These are phyloP conservation scores for Montipora efflorescens DNA, from an alignment of 64 coral and sea anemone species.

Conservation along the genomic window DNA sequence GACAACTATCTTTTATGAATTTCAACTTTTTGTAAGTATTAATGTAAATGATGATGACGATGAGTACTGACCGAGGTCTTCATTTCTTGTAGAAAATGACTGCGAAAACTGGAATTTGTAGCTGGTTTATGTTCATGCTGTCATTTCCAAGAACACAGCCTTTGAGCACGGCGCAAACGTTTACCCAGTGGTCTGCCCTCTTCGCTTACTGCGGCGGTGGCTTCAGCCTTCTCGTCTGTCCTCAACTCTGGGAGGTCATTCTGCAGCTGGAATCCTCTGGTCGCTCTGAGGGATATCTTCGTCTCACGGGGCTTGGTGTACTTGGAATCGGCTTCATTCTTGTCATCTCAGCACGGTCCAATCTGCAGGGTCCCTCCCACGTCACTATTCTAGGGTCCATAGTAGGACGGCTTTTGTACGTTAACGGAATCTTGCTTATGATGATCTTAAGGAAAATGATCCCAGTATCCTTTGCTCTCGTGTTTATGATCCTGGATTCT, in stretches of 20 bases:
- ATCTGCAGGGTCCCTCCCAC: not conserved
- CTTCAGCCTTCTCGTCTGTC: slow-evolving; percentile 32
- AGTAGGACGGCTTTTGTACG: slow-evolving; percentile 7
- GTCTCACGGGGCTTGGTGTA: slow-evolving; percentile 50
- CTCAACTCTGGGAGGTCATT: slow-evolving; percentile 44
- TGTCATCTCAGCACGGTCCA: slow-evolving; percentile 51
- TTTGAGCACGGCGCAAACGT: not conserved
- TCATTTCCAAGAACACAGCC: slow-evolving; percentile 33
- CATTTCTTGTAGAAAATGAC: not conserved
- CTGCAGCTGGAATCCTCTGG: slow-evolving; percentile 9
- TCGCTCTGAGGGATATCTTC: slow-evolving; percentile 47
- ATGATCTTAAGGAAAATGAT: slow-evolving; percentile 24
- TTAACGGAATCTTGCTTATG: slow-evolving; percentile 56
- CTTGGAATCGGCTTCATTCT: slow-evolving; percentile 48
- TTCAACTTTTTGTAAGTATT: not conserved
- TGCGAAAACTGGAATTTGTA: not conserved
- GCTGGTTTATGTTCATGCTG: slow-evolving; percentile 52
- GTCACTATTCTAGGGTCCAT: slow-evolving; percentile 45
- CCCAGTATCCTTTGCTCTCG: slow-evolving; percentile 46
- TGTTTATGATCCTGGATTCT: slow-evolving; percentile 60
- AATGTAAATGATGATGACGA: not conserved
- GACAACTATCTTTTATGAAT: too few relatives aligned
- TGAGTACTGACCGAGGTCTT: not conserved
- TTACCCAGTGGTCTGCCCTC: slow-evolving; percentile 20
- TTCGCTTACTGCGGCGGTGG: slow-evolving; percentile 41